phyloP scores from a whole-genome alignment of 2,888 invertebrate species.

The Acholoe squamosa region DNA sequence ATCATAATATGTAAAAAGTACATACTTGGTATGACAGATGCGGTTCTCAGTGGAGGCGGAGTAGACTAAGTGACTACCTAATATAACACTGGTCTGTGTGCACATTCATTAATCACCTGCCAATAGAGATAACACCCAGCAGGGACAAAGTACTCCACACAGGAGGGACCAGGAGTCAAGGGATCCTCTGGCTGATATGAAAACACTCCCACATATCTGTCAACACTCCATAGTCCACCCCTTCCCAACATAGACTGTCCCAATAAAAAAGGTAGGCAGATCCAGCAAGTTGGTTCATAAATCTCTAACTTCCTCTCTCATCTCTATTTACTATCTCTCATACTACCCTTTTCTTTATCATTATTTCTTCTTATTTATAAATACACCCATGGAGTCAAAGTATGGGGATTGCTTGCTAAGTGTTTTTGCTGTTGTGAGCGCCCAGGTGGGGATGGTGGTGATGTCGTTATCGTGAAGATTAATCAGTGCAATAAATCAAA shows the following conservation, averaged over 20 bases:
- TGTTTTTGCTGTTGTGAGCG: background rate
- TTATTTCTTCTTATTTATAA: background rate
- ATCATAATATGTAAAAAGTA: background rate
- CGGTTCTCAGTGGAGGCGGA: background rate
- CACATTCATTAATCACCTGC: conserved; percentile 9
- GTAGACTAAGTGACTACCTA: conserved; percentile 6
- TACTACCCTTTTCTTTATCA: too few species aligned
- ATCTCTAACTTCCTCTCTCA: background rate
- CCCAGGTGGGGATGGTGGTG: background rate
- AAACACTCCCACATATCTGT: background rate
- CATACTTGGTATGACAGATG: conserved; percentile 1
- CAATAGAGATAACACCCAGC: background rate
- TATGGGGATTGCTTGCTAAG: background rate
- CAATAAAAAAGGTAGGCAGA: background rate
- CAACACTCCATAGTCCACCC: conserved; percentile 16
- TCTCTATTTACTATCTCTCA: background rate
- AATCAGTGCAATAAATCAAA: conserved; percentile 19
- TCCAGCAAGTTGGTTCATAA: background rate
- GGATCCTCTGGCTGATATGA: background rate
- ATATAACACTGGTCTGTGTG: background rate
- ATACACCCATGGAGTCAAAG: background rate
- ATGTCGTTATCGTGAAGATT: background rate
- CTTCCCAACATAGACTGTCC: background rate
- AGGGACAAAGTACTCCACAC: conserved; percentile 16
- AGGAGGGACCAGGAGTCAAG: background rate